Base-by-base conservation (phyloP, 1,140 invertebrate genomes). In the Drosophila sucinea region DNA sequence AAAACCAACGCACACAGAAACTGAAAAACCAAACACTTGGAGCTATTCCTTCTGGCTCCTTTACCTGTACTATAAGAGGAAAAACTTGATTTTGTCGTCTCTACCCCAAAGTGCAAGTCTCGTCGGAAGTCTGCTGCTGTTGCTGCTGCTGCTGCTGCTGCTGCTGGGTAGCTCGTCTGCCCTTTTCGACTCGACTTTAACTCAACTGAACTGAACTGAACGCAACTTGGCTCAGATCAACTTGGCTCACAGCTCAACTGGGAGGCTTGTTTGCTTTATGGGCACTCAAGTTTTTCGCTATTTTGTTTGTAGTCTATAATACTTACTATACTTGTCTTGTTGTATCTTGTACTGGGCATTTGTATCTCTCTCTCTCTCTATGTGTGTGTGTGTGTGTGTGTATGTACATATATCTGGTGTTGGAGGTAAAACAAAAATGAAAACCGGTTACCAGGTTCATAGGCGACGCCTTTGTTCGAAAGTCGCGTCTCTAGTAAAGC, bases 261-360 rank as follows among this genome's bases (percentile, higher is more conserved):
- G 44, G 56, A 58, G 41, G 70, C 71, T 74, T 81, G 76, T 87
- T 86, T 86, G 79, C 29, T 79, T 86, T 86, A 83, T 87, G 76
- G 82, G 68, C 81, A 73, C 83, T 73, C 67, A 67, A 79, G 76
- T 77, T 79, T 71, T 78, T 70, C 66, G 76, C 84, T 79, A 79
- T 86, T 75, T 44, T 82, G 79, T 65, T 79, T 81, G 74, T 85
- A 67, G 78, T 76, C 72, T 75, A 72, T 78, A 85, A 68, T 71
- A 70, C 60, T 67, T 55, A 70, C 67, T 68, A 70, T 76, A 70
- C 66, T 58, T 58, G 56, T 35, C 55, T 57, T 57, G 55, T 58
- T 58, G 30, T 58, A 51, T 51, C 44, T 51, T 51, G 23, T 51
- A 27, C 44, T 51, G 44, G 17, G 44, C 44, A 47, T 47, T 5